These are phyloP conservation scores for Homalodisca vitripennis DNA, from an alignment of 1,140 invertebrate genomes.

Conservation along the genomic window DNA sequence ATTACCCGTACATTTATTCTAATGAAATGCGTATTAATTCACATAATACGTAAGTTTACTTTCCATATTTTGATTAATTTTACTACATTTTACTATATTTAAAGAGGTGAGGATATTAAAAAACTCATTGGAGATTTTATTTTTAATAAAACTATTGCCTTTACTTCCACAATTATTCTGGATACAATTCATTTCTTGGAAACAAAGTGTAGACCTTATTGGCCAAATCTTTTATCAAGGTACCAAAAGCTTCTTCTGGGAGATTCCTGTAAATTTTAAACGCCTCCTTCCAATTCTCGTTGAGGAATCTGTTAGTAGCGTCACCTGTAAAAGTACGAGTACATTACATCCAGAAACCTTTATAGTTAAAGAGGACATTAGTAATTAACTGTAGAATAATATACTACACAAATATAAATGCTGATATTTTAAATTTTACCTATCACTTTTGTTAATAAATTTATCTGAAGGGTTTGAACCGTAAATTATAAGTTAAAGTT, in stretches of 20 bases:
- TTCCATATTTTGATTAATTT: no score
- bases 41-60: no score
- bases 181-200: conserved; percentile 35
- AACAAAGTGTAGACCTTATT: conserved; percentile 32
- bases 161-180: no score
- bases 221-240: conserved; percentile 31
- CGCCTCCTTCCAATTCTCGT: conserved; percentile 63
- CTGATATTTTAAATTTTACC: not conserved
- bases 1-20: no score
- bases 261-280: conserved; percentile 62
- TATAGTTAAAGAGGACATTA: not conserved
- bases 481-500: no score
- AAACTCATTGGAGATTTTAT: no score
- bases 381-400: not conserved
- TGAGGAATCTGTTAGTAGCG: conserved; percentile 57
- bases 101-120: no score
- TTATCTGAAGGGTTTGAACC: no score
- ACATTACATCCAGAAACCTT: not conserved
- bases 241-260: conserved; percentile 55
- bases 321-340: conserved; percentile 46
- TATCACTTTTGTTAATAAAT: no score
- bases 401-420: not conserved
- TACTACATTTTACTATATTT: no score
- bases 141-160: no score
- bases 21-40: no score